These are phyloP conservation scores for Carassius carassius DNA, from an alignment of 2,113 vertebrate species.

Conservation along the genomic window DNA sequence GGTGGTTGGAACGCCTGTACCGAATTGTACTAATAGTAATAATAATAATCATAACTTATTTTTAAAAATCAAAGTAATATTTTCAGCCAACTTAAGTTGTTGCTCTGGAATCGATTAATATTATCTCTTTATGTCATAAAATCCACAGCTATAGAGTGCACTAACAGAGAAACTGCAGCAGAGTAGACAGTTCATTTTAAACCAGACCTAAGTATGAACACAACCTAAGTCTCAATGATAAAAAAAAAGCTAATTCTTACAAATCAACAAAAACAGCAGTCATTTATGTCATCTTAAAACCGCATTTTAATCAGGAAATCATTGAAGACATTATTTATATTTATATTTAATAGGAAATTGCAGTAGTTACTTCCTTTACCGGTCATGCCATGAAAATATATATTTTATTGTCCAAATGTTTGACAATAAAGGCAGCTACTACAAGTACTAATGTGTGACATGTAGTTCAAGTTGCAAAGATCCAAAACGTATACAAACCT, in stretches of 20 bases:
- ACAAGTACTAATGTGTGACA: background rate
- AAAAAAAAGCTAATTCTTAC: background rate
- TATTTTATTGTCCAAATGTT: background rate
- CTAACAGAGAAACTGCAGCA: too few relatives aligned
- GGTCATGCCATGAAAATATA: background rate
- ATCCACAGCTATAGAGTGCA: too few relatives aligned
- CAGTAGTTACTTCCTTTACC: background rate
- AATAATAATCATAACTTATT: too few relatives aligned
- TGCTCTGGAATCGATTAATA: too few relatives aligned
- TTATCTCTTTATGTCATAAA: too few relatives aligned
- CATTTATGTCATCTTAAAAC: constrained; percentile 8
- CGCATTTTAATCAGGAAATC: background rate
- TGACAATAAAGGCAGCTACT: background rate
- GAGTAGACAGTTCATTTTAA: too few relatives aligned
- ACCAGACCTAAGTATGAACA: too few relatives aligned
- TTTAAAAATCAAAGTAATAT: too few relatives aligned
- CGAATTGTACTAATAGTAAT: too few relatives aligned
- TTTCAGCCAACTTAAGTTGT: too few relatives aligned
- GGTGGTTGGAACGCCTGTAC: too few relatives aligned
- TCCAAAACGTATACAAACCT: background rate
- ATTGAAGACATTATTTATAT: background rate
- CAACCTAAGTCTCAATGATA: too few relatives aligned
- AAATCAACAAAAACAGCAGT: background rate
- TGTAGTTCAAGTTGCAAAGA: background rate
- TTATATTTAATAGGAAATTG: background rate